phyloP scores from a whole-genome alignment of 2,113 vertebrate species.

The Abramis brama region DNA sequence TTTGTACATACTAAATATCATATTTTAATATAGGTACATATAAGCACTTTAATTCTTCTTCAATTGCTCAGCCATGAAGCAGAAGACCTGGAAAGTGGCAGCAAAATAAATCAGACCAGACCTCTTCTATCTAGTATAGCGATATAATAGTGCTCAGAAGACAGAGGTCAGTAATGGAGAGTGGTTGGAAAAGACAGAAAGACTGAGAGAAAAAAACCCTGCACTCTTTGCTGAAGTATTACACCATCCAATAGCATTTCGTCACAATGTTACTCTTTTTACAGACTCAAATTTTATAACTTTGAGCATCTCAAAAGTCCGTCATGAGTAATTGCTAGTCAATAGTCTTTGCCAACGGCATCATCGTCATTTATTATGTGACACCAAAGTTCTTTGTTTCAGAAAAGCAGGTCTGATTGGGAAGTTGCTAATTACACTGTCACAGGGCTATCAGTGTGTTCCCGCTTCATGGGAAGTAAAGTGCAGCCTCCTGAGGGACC shows the following conservation, averaged over 20 bases:
- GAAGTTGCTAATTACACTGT: constrained; percentile 71
- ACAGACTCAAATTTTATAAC: neutral
- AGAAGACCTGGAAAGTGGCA: constrained; percentile 7
- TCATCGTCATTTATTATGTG: constrained; percentile 7
- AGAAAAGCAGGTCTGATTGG: constrained; percentile 35
- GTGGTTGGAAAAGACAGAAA: constrained; percentile 10
- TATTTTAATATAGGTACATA: neutral
- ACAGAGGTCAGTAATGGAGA: neutral
- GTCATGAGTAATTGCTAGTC: neutral
- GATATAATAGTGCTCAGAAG: constrained; percentile 48
- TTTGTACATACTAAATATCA: neutral
- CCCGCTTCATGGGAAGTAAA: constrained; percentile 50
- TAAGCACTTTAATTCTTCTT: neutral
- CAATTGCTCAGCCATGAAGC: constrained; percentile 54
- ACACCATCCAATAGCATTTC: constrained; percentile 44
- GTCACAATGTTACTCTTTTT: constrained; percentile 10
- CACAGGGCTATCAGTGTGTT: constrained; percentile 62
- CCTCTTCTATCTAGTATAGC: constrained; percentile 15
- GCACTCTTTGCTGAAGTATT: constrained; percentile 49
- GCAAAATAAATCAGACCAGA: constrained; percentile 12
- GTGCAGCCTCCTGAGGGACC: constrained; percentile 59
- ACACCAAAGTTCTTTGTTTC: constrained; percentile 19
- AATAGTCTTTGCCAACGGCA: neutral
- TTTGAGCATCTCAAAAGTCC: neutral
- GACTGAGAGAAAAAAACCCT: constrained; percentile 37